These are phyloP conservation scores for Argentina silus DNA, from an alignment of 2,797 vertebrate species.

Conservation along the genomic window DNA sequence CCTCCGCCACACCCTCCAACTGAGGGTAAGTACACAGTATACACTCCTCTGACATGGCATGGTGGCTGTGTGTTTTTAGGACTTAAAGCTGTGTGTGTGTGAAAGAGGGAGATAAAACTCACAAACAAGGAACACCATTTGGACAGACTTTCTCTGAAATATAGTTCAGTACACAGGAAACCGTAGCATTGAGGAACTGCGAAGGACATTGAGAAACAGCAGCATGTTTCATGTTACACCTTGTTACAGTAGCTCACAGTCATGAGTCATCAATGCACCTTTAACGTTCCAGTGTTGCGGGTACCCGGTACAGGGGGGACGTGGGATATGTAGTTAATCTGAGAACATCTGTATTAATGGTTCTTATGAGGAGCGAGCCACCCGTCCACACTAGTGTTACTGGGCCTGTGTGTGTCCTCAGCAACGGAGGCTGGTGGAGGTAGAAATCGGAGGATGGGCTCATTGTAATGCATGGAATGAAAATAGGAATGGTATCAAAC, in stretches of 20 bases:
- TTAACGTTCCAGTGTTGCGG: no score
- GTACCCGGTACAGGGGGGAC: no score
- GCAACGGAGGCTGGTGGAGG: no score
- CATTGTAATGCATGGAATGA: no score
- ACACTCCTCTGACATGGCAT: neutral
- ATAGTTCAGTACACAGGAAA: neutral
- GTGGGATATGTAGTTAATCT: no score
- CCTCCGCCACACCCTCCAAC: slow-evolving; percentile 95
- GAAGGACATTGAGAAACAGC: neutral
- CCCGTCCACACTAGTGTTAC: no score
- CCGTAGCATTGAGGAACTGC: neutral
- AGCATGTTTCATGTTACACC: neutral
- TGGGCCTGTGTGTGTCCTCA: no score
- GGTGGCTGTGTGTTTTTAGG: neutral
- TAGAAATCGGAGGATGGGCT: no score
- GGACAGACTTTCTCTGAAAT: neutral
- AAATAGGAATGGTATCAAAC: no score
- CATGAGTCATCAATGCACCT: no score
- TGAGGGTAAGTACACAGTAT: slow-evolving; percentile 80
- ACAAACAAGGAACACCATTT: neutral
- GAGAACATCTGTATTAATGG: no score
- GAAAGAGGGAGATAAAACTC: neutral
- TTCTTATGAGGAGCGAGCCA: no score
- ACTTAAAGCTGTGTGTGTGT: neutral
- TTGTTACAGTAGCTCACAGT: neutral